Evolutionary conservation across 2,888 invertebrate species (phyloP).

Genomic region (Erpobdella octoculata): DNA sequence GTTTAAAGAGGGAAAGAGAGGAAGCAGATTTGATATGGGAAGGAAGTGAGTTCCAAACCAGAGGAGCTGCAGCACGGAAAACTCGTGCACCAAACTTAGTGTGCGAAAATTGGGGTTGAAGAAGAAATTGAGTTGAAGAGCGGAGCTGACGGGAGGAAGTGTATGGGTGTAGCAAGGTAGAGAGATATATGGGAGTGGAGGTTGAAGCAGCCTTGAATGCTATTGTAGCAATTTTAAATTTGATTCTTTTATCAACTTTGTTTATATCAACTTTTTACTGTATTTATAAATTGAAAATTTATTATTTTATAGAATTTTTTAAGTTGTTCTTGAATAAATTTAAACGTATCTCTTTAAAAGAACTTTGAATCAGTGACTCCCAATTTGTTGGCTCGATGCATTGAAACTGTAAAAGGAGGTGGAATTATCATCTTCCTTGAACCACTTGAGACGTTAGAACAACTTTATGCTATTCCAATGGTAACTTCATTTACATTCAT

Average conservation of each 20-base stretch:
- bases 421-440: constrained; percentile 17
- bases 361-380: constrained; percentile 10
- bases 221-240: too few species aligned
- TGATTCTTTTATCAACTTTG: background rate
- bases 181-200: too few species aligned
- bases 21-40: too few species aligned
- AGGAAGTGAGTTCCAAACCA: too few species aligned
- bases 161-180: too few species aligned
- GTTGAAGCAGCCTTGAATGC: too few species aligned
- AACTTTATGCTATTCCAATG: constrained; percentile 9
- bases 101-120: too few species aligned
- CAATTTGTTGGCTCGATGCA: constrained; percentile 18
- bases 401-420: constrained; percentile 20
- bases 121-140: too few species aligned
- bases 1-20: too few species aligned
- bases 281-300: background rate
- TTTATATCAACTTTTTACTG: background rate
- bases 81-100: too few species aligned
- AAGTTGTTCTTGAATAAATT: background rate
- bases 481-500: background rate
- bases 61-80: too few species aligned
- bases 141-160: too few species aligned
- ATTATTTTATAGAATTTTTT: background rate
- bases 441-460: background rate
- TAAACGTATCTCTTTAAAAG: background rate